Evolutionary conservation across 2,888 invertebrate genomes (phyloP).

Genomic region (Tanypteryx hageni): DNA sequence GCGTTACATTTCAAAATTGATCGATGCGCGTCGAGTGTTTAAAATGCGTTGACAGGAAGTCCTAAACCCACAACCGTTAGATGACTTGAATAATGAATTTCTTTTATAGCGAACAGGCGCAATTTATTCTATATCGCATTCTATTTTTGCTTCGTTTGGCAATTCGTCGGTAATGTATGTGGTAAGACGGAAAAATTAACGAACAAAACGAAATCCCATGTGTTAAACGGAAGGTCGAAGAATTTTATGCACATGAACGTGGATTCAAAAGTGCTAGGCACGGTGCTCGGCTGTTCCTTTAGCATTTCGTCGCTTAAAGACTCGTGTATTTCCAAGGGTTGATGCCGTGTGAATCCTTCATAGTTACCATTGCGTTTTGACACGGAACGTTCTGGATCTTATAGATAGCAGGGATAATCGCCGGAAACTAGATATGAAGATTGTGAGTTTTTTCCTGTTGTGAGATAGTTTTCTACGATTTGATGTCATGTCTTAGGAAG

Average conservation of each 20-base stretch:
- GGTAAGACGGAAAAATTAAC: neutral
- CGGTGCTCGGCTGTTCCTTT: neutral
- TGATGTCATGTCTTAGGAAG: neutral
- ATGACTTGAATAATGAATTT: neutral
- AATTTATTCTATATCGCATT: neutral
- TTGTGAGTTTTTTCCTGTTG: neutral
- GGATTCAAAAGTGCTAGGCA: neutral
- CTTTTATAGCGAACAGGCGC: neutral
- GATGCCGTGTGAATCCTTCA: conserved; percentile 20
- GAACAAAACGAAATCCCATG: neutral
- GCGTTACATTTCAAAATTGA: too few relatives aligned
- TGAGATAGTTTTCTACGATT: conserved; percentile 10
- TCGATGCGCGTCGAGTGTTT: too few relatives aligned
- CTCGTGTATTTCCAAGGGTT: neutral
- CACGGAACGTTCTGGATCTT: conserved; percentile 16
- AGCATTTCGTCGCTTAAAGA: neutral
- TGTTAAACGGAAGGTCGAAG: neutral
- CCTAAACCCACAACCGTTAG: neutral
- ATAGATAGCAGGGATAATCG: conserved; percentile 46
- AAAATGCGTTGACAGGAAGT: neutral
- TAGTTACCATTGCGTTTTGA: neutral
- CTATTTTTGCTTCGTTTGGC: neutral
- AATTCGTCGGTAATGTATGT: neutral
- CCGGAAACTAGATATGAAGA: conserved; percentile 48
- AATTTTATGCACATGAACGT: neutral